Percentiles rank a stretch among this genome's conserved stretches.
These are phyloP conservation scores for Chaunax sp. DNA, from an alignment of 2,797 vertebrate species.

Conservation along the genomic window DNA sequence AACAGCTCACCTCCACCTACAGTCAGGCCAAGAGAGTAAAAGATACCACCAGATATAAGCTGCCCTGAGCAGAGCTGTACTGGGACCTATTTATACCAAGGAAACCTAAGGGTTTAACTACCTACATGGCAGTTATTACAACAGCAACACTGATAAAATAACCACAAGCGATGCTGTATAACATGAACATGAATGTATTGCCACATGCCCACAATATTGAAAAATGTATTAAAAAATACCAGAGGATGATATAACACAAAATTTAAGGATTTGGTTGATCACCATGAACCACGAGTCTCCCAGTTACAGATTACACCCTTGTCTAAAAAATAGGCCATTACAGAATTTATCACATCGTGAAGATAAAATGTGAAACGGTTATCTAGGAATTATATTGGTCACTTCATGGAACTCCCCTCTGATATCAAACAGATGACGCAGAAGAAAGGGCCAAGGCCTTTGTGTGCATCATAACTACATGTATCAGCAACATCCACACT, in stretches of 20 bases:
- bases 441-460: conserved; percentile 70
- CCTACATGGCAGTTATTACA: background rate
- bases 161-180: background rate
- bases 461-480: conserved; percentile 59
- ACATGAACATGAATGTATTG: background rate
- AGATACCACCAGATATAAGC: conserved; percentile 14
- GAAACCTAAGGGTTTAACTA: background rate
- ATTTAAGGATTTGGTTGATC: conserved; percentile 18
- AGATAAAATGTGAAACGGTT: conserved; percentile 39
- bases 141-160: background rate
- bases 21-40: conserved; percentile 7
- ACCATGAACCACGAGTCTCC: background rate
- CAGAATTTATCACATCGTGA: conserved; percentile 14
- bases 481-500: conserved; percentile 35
- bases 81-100: background rate
- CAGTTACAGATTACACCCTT: conserved; percentile 25
- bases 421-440: conserved; percentile 68
- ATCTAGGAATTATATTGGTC: conserved; percentile 43
- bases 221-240: conserved; percentile 23
- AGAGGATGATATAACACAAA: conserved; percentile 21
- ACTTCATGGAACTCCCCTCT: conserved; percentile 44
- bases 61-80: conserved; percentile 3
- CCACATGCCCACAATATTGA: background rate
- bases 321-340: conserved; percentile 26
- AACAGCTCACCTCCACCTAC: conserved; percentile 35